A percentile compares a stretch with the other conserved stretches of the same genome.
Conservation (phyloP, 2,113 vertebrate species). For the Bos indicus region DNA sequence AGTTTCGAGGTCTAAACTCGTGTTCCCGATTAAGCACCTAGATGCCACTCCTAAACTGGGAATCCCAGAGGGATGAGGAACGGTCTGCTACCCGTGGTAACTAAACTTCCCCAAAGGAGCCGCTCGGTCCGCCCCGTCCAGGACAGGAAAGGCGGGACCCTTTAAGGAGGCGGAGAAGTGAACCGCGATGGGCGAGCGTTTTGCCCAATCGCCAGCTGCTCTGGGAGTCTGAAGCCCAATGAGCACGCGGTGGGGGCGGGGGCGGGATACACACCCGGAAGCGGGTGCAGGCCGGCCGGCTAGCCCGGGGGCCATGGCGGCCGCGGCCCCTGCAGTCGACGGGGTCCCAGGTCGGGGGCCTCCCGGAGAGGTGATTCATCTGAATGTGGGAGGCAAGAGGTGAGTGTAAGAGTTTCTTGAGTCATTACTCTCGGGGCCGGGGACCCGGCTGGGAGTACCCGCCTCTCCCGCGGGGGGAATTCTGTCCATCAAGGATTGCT, state of each 20-base stretch:
- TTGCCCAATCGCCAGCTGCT: conserved; percentile 2
- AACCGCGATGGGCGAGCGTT: neutral
- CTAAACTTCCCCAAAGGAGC: neutral
- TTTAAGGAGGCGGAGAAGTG: conserved; percentile 49
- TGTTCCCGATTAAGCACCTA: neutral
- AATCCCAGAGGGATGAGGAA: neutral
- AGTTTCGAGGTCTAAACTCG: neutral
- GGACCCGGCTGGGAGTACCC: neutral
- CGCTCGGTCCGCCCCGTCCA: neutral
- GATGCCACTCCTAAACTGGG: neutral
- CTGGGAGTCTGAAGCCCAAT: neutral
- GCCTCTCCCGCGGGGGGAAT: neutral
- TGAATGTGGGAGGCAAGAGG: conserved; percentile 80
- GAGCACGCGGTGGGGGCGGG: neutral
- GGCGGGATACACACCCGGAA: conserved; percentile 54
- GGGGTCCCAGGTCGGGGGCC: conserved; percentile 3
- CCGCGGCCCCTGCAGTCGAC: neutral
- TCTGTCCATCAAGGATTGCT: conserved; percentile 35
- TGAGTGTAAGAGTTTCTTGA: conserved; percentile 32
- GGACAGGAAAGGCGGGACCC: neutral
- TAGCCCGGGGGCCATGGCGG: conserved; percentile 57
- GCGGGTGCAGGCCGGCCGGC: neutral
- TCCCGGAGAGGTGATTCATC: conserved; percentile 73
- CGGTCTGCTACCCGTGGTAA: neutral
- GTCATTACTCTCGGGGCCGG: neutral